These are phyloP conservation scores for Dicrostonyx torquatus DNA, from an alignment of 2,797 vertebrate species.

Conservation along the genomic window DNA sequence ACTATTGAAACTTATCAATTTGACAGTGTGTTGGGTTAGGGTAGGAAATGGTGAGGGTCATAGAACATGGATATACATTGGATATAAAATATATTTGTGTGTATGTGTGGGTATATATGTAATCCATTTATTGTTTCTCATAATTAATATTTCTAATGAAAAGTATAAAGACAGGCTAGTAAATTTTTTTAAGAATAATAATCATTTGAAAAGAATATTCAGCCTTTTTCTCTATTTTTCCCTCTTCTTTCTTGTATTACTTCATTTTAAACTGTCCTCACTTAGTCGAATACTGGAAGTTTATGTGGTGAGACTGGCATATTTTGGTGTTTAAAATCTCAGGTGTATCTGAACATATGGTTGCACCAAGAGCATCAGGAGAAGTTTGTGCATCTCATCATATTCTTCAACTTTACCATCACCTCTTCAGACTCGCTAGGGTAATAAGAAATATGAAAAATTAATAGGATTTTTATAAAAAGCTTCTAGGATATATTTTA, in stretches of 20 bases:
- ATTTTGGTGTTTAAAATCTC: not conserved
- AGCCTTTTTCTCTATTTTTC: not conserved
- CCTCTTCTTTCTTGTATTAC: not conserved
- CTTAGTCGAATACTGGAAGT: not conserved
- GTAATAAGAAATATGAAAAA: not conserved
- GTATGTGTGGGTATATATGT: not conserved
- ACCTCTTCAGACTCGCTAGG: not conserved
- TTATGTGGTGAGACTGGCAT: not conserved
- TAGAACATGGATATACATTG: not conserved
- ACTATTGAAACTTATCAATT: not conserved
- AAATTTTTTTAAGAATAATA: not conserved
- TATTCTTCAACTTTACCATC: rapidly evolving
- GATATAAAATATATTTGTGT: not conserved
- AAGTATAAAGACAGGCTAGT: not conserved
- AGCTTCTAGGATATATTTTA: not conserved
- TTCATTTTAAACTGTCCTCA: not conserved
- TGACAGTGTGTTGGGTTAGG: not conserved
- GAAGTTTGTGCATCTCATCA: not conserved
- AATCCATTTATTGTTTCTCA: not conserved
- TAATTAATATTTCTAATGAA: not conserved
- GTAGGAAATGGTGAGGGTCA: rapidly evolving
- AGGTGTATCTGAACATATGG: not conserved
- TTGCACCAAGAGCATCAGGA: not conserved
- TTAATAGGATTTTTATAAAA: not conserved
- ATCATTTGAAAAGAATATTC: not conserved